A percentile compares a stretch with the other conserved stretches of the same genome.
Conservation (phyloP, 1,140 invertebrate species). For the Musca domestica region DNA sequence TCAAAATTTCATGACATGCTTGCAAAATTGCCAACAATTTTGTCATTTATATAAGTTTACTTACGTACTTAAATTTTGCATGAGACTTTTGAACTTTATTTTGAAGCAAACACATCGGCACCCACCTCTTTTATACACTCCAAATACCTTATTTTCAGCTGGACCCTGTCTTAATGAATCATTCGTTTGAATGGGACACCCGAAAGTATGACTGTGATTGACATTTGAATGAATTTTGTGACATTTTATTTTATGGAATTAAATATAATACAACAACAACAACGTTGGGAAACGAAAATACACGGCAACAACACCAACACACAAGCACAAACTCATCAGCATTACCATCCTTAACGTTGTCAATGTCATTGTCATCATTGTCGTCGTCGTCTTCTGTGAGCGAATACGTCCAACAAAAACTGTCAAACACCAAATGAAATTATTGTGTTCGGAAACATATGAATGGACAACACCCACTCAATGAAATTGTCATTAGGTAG, state of each 20-base stretch:
- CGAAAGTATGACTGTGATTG: conserved; percentile 14
- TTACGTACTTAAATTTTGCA: no score
- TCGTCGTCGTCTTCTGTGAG: background rate
- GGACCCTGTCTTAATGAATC: no score
- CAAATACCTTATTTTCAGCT: no score
- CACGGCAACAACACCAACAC: background rate
- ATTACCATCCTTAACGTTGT: no score
- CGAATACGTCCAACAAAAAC: background rate
- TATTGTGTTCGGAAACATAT: background rate
- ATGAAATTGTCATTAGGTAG: conserved; percentile 18
- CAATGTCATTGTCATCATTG: no score
- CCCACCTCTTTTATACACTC: no score
- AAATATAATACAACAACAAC: conserved; percentile 3
- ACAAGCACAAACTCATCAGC: background rate
- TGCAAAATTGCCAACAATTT: no score
- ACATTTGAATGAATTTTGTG: conserved; percentile 22
- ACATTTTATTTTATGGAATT: conserved; percentile 15
- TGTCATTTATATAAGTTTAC: no score
- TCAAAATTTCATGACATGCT: no score
- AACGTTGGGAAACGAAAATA: background rate
- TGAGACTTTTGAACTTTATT: no score
- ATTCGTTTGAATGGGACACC: no score
- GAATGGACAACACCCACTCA: conserved; percentile 11
- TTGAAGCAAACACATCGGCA: no score
- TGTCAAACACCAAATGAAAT: background rate